Evolutionary conservation across 1,140 invertebrate species (phyloP).

Genomic region (Aphelenchoides avenae): DNA sequence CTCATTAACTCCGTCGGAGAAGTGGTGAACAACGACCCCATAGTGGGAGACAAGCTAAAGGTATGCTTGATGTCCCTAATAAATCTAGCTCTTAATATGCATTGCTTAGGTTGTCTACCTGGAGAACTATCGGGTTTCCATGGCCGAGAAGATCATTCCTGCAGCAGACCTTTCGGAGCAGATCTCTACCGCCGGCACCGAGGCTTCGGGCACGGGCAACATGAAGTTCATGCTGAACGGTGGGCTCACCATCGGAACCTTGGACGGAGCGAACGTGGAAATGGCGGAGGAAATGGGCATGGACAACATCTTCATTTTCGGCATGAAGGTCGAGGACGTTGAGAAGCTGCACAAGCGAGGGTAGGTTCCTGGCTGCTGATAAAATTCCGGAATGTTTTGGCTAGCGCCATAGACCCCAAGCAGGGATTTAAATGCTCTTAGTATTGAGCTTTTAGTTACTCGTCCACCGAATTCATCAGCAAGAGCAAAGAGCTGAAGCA

Average conservation of each 20-base stretch:
- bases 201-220: conserved; percentile 90
- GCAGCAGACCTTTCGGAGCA: conserved; percentile 96
- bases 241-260: conserved; percentile 91
- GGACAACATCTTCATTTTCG: conserved; percentile 99
- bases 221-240: conserved; percentile 87
- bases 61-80: too few species aligned
- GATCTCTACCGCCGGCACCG: conserved; percentile 94
- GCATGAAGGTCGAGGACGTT: conserved; percentile 89
- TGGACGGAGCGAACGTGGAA: conserved; percentile 98
- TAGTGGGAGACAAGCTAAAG: conserved; percentile 90
- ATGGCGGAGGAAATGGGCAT: conserved; percentile 96
- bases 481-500: conserved; percentile 81
- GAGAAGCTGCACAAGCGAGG: conserved; percentile 72
- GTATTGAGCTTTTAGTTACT: conserved; percentile 72
- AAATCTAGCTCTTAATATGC: too few species aligned
- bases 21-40: conserved; percentile 93
- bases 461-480: conserved; percentile 88
- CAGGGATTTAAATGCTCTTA: too few species aligned
- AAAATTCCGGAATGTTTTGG: conserved; percentile 9
- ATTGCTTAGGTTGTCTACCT: conserved; percentile 74
- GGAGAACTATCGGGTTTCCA: conserved; percentile 94
- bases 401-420: too few species aligned
- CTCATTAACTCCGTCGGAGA: conserved; percentile 84
- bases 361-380: too few species aligned
- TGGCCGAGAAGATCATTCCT: conserved; percentile 97